A percentile compares a stretch with the other conserved stretches of the same genome.
These are phyloP conservation scores for Phoeniculus purpureus DNA, from an alignment of 2,797 vertebrate genomes.

Conservation along the genomic window DNA sequence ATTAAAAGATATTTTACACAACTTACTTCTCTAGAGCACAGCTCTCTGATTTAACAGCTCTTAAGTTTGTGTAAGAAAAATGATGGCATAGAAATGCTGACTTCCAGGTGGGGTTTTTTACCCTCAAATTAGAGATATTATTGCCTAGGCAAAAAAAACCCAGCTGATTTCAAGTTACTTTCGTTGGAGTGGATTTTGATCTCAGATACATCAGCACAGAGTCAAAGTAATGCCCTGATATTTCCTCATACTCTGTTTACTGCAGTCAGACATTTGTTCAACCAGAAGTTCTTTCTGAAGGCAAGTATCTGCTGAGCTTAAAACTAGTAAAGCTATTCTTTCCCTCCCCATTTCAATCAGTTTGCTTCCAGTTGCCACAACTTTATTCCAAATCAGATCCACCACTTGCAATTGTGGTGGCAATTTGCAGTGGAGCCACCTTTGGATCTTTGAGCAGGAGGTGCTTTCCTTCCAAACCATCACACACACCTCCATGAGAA, in stretches of 20 bases:
- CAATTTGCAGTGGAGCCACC: neutral
- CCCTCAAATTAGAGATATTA: neutral
- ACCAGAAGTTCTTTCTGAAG: neutral
- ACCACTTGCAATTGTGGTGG: neutral
- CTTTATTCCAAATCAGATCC: neutral
- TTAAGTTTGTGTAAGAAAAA: neutral
- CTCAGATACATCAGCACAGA: neutral
- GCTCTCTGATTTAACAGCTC: conserved; percentile 17
- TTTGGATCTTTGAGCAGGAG: neutral
- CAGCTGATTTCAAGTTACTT: neutral
- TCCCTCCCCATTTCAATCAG: neutral
- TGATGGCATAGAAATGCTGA: neutral
- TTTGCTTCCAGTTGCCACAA: neutral
- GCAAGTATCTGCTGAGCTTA: neutral
- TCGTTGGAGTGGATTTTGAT: neutral
- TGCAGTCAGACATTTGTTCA: neutral
- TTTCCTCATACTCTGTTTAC: neutral
- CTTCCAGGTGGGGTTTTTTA: neutral
- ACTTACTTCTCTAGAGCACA: neutral
- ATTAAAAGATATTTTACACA: neutral
- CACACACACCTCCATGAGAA: neutral
- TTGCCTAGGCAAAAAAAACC: neutral
- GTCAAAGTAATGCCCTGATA: neutral
- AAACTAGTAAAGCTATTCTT: neutral
- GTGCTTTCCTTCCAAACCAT: neutral